Percentiles rank a stretch among this genome's conserved stretches.
Evolutionary conservation across 1,140 invertebrate genomes (phyloP).

Genomic region (Eumeta japonica): DNA sequence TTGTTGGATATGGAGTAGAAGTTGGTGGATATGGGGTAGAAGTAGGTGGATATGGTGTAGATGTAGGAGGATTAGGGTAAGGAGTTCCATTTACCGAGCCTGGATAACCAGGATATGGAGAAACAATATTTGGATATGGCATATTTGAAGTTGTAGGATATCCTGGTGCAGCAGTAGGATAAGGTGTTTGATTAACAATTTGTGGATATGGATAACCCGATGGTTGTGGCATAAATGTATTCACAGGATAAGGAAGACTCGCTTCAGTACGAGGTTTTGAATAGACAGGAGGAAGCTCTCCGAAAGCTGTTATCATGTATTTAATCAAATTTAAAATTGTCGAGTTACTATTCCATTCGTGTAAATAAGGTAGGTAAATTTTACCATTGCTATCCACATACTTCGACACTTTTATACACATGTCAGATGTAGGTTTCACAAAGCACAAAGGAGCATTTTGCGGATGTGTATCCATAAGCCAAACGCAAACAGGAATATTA

Average conservation of each 20-base stretch:
- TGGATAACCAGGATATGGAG: conserved; percentile 39
- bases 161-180: conserved; percentile 33
- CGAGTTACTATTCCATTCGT: conserved; percentile 89
- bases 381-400: conserved; percentile 95
- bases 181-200: conserved; percentile 32
- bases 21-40: conserved; percentile 23
- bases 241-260: conserved; percentile 63
- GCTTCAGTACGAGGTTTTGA: conserved; percentile 62
- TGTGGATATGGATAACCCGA: conserved; percentile 37
- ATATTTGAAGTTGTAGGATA: conserved; percentile 37
- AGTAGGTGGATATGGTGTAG: conserved; percentile 17
- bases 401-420: conserved; percentile 92
- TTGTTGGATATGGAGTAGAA: conserved; percentile 44
- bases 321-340: conserved; percentile 85
- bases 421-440: conserved; percentile 92
- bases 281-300: conserved; percentile 93
- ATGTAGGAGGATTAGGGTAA: conserved; percentile 25
- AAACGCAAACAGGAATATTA: conserved; percentile 96
- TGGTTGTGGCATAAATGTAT: conserved; percentile 66
- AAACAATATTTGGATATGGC: conserved; percentile 41
- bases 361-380: conserved; percentile 94
- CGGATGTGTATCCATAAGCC: conserved; percentile 96
- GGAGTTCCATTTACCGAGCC: conserved; percentile 33
- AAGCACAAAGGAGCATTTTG: conserved; percentile 96
- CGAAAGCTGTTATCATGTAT: conserved; percentile 90